Conservation (phyloP, 30 jellyfish, hydroid and myxozoan species). For the Mastigias papua region DNA sequence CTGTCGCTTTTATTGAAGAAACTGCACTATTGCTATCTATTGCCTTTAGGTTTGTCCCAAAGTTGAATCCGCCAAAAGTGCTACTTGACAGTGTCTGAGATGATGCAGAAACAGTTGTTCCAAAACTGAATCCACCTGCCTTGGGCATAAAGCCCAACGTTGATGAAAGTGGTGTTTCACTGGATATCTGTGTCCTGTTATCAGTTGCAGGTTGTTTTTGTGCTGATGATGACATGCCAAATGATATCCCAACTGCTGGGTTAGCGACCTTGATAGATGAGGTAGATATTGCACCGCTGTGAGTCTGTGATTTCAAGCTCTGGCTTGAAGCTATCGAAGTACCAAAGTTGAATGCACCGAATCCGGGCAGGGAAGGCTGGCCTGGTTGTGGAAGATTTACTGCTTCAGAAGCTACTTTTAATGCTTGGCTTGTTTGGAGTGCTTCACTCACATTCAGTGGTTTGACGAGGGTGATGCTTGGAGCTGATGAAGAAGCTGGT, state of each 20-base stretch:
- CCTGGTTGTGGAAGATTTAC: neutral
- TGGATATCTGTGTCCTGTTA: neutral
- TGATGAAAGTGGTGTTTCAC: neutral
- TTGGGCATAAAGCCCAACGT: neutral
- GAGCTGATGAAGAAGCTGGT: conserved; percentile 1
- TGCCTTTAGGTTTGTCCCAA: neutral
- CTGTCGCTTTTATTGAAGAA: neutral
- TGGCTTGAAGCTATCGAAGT: neutral
- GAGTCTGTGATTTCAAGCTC: neutral
- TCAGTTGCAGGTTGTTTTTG: conserved; percentile 23
- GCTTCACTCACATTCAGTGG: neutral
- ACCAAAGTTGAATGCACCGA: conserved; percentile 13
- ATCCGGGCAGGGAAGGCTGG: neutral
- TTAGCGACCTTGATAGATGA: neutral
- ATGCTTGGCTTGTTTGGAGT: neutral
- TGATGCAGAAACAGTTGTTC: conserved; percentile 10
- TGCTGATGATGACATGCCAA: conserved; percentile 14
- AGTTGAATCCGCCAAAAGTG: conserved; percentile 28
- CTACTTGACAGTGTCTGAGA: neutral
- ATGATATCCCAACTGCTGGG: conserved; percentile 23
- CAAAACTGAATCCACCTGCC: conserved; percentile 39
- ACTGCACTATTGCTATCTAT: neutral
- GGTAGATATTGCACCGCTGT: neutral
- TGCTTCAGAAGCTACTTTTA: neutral
- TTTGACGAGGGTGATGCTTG: conserved; percentile 8